These are phyloP conservation scores for Chaetogeoica ovagalla DNA, from an alignment of 2,888 invertebrate genomes.

Conservation along the genomic window DNA sequence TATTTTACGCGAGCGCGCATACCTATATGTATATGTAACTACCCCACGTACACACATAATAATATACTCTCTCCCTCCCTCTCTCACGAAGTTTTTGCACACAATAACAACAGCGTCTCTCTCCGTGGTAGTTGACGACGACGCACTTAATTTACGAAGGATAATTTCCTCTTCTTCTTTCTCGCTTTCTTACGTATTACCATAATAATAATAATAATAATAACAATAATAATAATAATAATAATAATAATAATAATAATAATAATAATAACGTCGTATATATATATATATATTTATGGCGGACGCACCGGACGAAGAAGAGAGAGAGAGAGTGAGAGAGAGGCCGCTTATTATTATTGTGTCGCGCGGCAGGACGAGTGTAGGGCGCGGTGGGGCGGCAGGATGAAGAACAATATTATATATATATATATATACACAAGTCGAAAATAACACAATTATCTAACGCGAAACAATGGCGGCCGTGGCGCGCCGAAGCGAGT, in stretches of 20 bases:
- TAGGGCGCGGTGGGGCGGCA: not conserved
- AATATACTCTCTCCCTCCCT: no score
- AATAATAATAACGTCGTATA: not conserved
- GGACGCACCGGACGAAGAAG: conserved; percentile 31
- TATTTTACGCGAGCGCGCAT: no score
- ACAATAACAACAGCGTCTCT: conserved; percentile 30
- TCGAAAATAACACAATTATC: conserved; percentile 50
- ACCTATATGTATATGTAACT: no score
- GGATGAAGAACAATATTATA: not conserved
- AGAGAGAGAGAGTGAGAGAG: not conserved
- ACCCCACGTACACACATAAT: no score
- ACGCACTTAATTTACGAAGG: conserved; percentile 46
- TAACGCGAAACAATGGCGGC: conserved; percentile 46
- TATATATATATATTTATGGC: not conserved
- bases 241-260: no score
- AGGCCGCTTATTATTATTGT: not conserved
- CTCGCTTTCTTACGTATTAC: conserved; percentile 43
- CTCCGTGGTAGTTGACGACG: conserved; percentile 40
- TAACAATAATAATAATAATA: not conserved
- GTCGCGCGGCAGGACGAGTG: conserved; percentile 7
- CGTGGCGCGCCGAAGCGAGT: not conserved
- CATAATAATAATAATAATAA: conserved; percentile 42
- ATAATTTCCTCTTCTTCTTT: conserved; percentile 47
- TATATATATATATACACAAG: not conserved
- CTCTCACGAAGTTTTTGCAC: not conserved